These are phyloP conservation scores for Monochamus alternatus DNA, from an alignment of 2,888 invertebrate genomes.

Conservation along the genomic window DNA sequence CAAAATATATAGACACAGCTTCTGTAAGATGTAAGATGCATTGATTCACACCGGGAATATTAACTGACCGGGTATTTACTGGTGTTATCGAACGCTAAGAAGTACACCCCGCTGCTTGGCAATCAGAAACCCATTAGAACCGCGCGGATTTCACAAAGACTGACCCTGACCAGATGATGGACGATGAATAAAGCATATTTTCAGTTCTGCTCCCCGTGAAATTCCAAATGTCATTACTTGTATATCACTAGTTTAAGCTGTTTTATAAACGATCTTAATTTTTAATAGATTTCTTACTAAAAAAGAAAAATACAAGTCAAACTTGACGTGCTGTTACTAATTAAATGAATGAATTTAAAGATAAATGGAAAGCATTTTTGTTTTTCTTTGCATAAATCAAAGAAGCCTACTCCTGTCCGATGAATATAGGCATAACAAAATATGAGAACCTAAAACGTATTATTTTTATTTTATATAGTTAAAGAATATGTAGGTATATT, in stretches of 20 bases:
- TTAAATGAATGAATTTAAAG: too few relatives aligned
- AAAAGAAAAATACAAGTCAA: not conserved
- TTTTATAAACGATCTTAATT: conserved; percentile 8
- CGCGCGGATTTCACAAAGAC: conserved; percentile 63
- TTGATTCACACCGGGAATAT: conserved; percentile 34
- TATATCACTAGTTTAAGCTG: conserved; percentile 17
- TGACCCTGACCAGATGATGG: conserved; percentile 64
- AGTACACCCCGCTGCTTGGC: conserved; percentile 62
- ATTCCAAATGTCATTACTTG: conserved; percentile 33
- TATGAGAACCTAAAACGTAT: too few relatives aligned
- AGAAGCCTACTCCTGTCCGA: too few relatives aligned
- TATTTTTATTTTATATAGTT: too few relatives aligned
- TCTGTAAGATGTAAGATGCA: conserved; percentile 29
- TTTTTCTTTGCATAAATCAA: too few relatives aligned
- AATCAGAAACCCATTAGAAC: conserved; percentile 69
- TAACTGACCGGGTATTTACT: conserved; percentile 34
- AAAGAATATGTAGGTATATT: too few relatives aligned
- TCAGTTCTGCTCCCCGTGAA: conserved; percentile 29
- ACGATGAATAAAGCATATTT: conserved; percentile 59
- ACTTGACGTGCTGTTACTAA: not conserved
- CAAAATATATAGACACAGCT: not conserved
- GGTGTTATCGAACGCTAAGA: conserved; percentile 46
- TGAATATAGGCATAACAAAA: too few relatives aligned
- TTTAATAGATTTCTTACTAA: not conserved
- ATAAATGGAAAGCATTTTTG: too few relatives aligned